These are phyloP conservation scores for Liodrosophila aerea DNA, from an alignment of 2,888 invertebrate species.

Conservation along the genomic window DNA sequence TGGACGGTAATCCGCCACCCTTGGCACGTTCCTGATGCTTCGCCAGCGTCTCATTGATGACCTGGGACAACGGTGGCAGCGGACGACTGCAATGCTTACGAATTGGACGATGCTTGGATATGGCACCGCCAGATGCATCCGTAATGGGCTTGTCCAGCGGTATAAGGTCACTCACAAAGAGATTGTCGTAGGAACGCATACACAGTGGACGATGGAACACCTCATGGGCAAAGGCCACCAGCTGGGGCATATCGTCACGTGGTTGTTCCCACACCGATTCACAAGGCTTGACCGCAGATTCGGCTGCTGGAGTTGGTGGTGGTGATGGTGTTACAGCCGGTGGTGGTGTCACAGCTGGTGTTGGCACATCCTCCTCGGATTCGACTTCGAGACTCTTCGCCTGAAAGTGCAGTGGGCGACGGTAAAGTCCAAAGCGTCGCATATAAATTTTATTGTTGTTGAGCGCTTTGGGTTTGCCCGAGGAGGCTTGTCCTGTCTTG, in stretches of 20 bases:
- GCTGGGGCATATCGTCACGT: conserved; percentile 28
- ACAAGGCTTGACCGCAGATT: not conserved
- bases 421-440: conserved; percentile 36
- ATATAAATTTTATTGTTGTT: conserved; percentile 3
- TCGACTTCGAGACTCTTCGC: not conserved
- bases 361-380: not conserved
- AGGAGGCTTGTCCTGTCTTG: not conserved
- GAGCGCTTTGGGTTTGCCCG: not conserved
- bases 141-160: conserved; percentile 53
- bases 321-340: not conserved
- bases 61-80: conserved; percentile 45
- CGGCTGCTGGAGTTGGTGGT: not conserved
- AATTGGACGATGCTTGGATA: conserved; percentile 39
- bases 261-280: conserved; percentile 36
- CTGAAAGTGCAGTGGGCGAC: conserved; percentile 27
- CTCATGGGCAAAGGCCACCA: conserved; percentile 38
- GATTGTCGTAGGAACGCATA: conserved; percentile 26
- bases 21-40: conserved; percentile 29
- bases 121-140: conserved; percentile 50
- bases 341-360: conserved; percentile 8
- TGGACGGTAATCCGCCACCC: conserved; percentile 41
- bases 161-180: conserved; percentile 42
- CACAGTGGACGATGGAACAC: conserved; percentile 32
- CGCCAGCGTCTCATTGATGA: conserved; percentile 19
- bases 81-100: conserved; percentile 12